These are phyloP conservation scores for Phenganax stokvisi DNA, from an alignment of 92 coral and sea anemone genomes.

Conservation along the genomic window DNA sequence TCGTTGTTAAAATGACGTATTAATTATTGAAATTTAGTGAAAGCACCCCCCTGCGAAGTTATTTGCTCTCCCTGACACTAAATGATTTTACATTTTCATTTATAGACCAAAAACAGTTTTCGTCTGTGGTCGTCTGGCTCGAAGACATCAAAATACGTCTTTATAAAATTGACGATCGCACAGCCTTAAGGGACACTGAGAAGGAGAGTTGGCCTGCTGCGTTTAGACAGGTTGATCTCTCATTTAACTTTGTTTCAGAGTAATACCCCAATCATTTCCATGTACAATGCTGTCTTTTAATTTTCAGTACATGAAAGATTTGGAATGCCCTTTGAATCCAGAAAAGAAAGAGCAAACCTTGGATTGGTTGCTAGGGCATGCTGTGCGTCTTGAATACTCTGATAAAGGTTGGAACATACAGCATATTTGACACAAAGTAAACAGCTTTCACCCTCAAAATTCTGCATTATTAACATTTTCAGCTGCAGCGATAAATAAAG, in stretches of 20 bases:
- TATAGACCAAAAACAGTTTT: constrained; percentile 73
- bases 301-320: constrained; percentile 66
- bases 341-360: constrained; percentile 62
- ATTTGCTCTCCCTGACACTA: no score
- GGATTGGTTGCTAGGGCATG: constrained; percentile 90
- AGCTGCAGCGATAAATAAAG: constrained; percentile 40
- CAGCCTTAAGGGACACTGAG: constrained; percentile 56
- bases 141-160: constrained; percentile 85
- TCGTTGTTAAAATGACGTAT: neutral
- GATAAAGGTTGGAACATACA: constrained; percentile 68
- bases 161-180: constrained; percentile 80
- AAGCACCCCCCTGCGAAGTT: no score
- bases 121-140: constrained; percentile 81
- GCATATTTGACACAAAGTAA: no score
- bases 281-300: neutral
- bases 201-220: constrained; percentile 63
- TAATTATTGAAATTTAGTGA: no score
- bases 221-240: constrained; percentile 57
- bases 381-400: constrained; percentile 79
- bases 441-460: neutral
- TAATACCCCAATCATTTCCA: no score
- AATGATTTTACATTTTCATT: neutral
- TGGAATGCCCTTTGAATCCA: constrained; percentile 74
- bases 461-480: constrained; percentile 23
- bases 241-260: neutral